Conservation (phyloP, 1,140 invertebrate genomes). For the Heliconius congener region DNA sequence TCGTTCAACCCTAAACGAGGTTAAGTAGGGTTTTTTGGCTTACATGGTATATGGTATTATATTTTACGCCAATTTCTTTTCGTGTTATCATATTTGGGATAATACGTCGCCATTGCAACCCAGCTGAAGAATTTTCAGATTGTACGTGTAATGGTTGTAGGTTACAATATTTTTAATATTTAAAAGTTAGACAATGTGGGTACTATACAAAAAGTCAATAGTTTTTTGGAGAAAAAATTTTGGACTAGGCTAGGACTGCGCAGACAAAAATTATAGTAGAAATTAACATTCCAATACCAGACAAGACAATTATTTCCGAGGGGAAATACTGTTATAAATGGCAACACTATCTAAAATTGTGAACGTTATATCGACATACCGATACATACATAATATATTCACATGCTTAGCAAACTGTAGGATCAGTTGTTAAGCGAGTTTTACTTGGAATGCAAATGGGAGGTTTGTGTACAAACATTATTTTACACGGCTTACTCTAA, state of each 20-base stretch:
- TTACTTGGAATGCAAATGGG: conserved; percentile 6
- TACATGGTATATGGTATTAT: not conserved
- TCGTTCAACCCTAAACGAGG: conserved; percentile 2
- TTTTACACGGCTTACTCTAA: not conserved
- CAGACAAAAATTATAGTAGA: too few relatives aligned
- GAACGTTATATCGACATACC: not conserved
- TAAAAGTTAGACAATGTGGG: too few relatives aligned
- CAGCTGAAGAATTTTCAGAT: not conserved
- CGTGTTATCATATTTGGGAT: conserved; percentile 1
- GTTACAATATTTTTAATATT: not conserved
- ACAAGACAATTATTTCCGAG: not conserved
- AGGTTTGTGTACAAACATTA: conserved; percentile 5
- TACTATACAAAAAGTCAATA: too few relatives aligned
- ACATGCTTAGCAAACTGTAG: conserved; percentile 1
- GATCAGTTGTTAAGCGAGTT: not conserved
- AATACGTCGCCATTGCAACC: not conserved
- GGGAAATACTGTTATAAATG: not conserved
- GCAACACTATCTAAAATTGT: not conserved
- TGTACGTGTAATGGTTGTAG: not conserved
- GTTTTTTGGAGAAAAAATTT: too few relatives aligned
- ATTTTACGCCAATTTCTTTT: not conserved
- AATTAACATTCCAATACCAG: not conserved
- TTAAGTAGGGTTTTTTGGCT: conserved; percentile 9
- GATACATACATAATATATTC: not conserved
- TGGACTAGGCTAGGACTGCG: too few relatives aligned